phyloP scores from a whole-genome alignment of 2,888 invertebrate species.

The Candidula unifasciata region DNA sequence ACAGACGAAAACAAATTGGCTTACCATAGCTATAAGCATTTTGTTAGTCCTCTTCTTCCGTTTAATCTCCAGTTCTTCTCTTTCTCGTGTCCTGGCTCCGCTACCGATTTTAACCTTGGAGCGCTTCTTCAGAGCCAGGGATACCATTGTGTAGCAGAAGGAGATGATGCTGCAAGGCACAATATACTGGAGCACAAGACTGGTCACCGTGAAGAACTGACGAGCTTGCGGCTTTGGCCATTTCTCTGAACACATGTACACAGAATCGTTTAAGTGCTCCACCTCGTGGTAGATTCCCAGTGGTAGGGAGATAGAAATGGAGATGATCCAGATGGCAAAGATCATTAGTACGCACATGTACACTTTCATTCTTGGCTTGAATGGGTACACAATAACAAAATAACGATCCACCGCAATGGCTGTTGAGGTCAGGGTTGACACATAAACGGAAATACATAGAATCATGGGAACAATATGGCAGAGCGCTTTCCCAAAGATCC shows the following conservation, averaged over 20 bases:
- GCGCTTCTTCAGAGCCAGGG: slow-evolving; percentile 89
- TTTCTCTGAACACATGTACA: slow-evolving; percentile 81
- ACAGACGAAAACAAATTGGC: no score
- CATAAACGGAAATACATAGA: slow-evolving; percentile 94
- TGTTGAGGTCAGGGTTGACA: slow-evolving; percentile 96
- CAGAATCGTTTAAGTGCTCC: slow-evolving; percentile 56
- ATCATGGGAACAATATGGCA: slow-evolving; percentile 93
- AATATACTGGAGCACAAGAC: slow-evolving; percentile 93
- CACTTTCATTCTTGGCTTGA: slow-evolving; percentile 92
- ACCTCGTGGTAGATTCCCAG: slow-evolving; percentile 86
- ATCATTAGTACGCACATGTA: slow-evolving; percentile 91
- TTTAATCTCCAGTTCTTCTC: slow-evolving; percentile 93
- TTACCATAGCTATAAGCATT: slow-evolving; percentile 98
- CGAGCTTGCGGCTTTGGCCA: slow-evolving; percentile 92
- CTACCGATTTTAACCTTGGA: slow-evolving; percentile 89
- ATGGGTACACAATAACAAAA: slow-evolving; percentile 97
- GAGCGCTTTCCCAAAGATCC: slow-evolving; percentile 93
- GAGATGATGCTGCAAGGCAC: slow-evolving; percentile 95
- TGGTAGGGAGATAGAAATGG: slow-evolving; percentile 91
- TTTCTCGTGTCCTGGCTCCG: slow-evolving; percentile 84
- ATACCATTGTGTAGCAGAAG: slow-evolving; percentile 95
- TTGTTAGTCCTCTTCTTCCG: slow-evolving; percentile 94
- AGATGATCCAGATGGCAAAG: slow-evolving; percentile 92
- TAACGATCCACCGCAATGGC: slow-evolving; percentile 98
- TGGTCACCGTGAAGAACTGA: slow-evolving; percentile 88